phyloP scores from a whole-genome alignment of 2,888 invertebrate genomes.

The Amphipoea lucens region DNA sequence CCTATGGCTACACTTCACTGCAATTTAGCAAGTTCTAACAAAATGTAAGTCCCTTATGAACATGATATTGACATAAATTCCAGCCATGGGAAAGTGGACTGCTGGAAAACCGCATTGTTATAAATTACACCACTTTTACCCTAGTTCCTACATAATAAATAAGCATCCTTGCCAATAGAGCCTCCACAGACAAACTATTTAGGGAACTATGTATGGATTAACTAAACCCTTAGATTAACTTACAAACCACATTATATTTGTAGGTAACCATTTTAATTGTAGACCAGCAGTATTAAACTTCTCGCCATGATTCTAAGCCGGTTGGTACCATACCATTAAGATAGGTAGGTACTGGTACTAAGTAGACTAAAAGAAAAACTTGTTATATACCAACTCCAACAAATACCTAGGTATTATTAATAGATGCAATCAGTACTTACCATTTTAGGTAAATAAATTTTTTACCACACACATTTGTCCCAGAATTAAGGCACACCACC shows the following conservation, averaged over 20 bases:
- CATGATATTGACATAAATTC: conserved; percentile 10
- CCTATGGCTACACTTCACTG: not conserved
- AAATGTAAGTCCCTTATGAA: conserved; percentile 12
- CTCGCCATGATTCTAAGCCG: too few species aligned
- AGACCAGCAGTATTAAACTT: too few species aligned
- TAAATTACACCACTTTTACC: conserved; percentile 28
- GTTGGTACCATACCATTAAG: too few species aligned
- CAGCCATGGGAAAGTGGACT: conserved; percentile 1
- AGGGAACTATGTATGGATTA: not conserved
- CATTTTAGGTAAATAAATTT: too few species aligned
- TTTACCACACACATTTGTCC: too few species aligned
- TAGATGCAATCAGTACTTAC: too few species aligned
- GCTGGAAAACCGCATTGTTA: conserved; percentile 6
- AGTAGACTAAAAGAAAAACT: too few species aligned
- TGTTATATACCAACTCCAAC: too few species aligned
- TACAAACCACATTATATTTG: not conserved
- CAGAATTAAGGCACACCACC: too few species aligned
- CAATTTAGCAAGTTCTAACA: conserved; percentile 7
- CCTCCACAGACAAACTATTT: conserved; percentile 7
- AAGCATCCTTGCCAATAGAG: conserved; percentile 15
- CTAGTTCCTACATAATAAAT: conserved; percentile 32
- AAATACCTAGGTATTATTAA: too few species aligned
- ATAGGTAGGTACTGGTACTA: too few species aligned
- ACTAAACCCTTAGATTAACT: not conserved
- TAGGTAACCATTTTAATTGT: too few species aligned